Conservation (phyloP, 2,888 invertebrate species). For the Schizotus pectinicornis region DNA sequence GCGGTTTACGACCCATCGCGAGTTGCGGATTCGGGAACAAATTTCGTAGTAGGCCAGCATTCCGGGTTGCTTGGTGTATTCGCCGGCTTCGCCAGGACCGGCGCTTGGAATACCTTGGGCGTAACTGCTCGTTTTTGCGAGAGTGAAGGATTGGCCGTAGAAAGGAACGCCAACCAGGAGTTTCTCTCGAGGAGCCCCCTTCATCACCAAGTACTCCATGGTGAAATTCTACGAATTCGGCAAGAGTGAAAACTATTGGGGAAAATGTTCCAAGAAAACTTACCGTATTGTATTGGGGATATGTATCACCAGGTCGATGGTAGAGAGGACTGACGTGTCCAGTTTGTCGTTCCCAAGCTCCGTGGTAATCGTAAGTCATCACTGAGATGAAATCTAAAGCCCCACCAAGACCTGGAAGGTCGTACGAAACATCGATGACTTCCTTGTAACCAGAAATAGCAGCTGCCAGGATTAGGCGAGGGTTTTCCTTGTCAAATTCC, state of each 20-base stretch:
- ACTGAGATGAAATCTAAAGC: conserved; percentile 81
- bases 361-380: conserved; percentile 90
- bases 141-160: conserved; percentile 85
- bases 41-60: conserved; percentile 89
- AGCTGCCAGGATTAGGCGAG: conserved; percentile 77
- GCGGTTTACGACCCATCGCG: conserved; percentile 72
- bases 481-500: conserved; percentile 67
- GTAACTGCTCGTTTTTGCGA: conserved; percentile 59
- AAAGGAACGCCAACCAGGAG: conserved; percentile 82
- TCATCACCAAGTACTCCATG: conserved; percentile 73
- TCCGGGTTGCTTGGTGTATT: conserved; percentile 84
- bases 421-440: conserved; percentile 87
- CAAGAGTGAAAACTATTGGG: no score
- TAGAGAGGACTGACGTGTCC: conserved; percentile 84
- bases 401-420: conserved; percentile 72
- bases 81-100: conserved; percentile 81
- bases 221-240: conserved; percentile 72
- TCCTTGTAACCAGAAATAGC: conserved; percentile 90
- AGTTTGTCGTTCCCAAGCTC: conserved; percentile 83
- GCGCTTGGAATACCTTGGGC: conserved; percentile 69
- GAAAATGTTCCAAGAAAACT: no score
- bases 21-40: conserved; percentile 72
- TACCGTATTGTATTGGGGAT: conserved; percentile 80
- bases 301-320: conserved; percentile 68
- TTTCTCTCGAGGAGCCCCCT: conserved; percentile 80